A percentile compares a stretch with the other conserved stretches of the same genome.
phyloP scores from a whole-genome alignment of 1,140 invertebrate genomes.

The Arctopsyche grandis region DNA sequence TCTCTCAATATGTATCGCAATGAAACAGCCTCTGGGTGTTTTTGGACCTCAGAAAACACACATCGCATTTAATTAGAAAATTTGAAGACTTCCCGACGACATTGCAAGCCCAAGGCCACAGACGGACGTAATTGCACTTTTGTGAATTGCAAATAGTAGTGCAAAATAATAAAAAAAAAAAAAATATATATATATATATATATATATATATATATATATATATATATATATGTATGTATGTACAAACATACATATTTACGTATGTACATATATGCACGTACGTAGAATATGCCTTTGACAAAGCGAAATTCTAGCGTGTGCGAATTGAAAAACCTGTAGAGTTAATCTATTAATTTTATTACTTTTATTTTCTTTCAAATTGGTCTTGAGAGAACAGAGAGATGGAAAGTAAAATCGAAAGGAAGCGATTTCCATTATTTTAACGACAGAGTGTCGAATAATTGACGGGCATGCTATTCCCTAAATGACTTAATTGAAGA shows the following conservation, averaged over 20 bases:
- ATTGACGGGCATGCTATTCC: neutral
- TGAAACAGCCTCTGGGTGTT: neutral
- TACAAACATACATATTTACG: neutral
- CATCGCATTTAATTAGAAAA: neutral
- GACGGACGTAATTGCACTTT: conserved; percentile 1
- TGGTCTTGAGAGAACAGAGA: no score
- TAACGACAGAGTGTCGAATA: neutral
- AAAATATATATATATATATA: neutral
- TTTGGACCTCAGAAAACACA: neutral
- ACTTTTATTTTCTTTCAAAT: neutral
- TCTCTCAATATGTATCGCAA: neutral
- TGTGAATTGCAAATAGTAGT: neutral
- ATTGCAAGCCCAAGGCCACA: neutral
- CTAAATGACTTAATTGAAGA: no score
- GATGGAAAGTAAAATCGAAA: conserved; percentile 3
- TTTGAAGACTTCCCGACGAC: neutral
- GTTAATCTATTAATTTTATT: no score
- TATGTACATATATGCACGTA: neutral
- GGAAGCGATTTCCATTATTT: conserved; percentile 1
- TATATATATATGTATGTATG: neutral
- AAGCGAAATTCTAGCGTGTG: neutral
- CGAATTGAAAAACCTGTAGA: no score
- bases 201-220: neutral
- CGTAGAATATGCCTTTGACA: neutral
- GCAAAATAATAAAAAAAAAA: neutral